phyloP scores from a whole-genome alignment of 2,113 vertebrate genomes.

The Dolichotis patagonum region DNA sequence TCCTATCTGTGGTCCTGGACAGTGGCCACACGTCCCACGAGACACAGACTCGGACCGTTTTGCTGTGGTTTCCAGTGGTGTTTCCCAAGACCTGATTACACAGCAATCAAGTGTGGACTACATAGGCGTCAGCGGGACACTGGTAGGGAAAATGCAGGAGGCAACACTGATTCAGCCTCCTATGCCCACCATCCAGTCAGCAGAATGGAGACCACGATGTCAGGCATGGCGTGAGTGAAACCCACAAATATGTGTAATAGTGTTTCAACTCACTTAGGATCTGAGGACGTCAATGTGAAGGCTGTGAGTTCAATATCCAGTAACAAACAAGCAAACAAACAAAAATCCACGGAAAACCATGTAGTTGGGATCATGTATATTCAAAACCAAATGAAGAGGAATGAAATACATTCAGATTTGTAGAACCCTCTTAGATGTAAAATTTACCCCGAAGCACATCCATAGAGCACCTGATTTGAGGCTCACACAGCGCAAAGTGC shows the following conservation, averaged over 20 bases:
- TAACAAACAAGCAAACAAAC: background rate
- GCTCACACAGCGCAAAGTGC: background rate
- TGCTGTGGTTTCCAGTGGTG: background rate
- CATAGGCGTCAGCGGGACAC: background rate
- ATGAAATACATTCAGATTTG: background rate
- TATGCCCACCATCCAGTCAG: background rate
- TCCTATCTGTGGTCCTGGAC: background rate
- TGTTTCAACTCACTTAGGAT: background rate
- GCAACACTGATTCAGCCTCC: background rate
- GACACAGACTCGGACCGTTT: background rate
- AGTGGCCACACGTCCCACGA: background rate
- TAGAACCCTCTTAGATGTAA: background rate
- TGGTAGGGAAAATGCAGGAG: background rate
- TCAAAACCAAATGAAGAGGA: constrained; percentile 11
- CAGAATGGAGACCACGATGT: background rate
- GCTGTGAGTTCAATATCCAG: background rate
- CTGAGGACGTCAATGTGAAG: background rate
- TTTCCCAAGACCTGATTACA: background rate
- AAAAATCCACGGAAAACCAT: background rate
- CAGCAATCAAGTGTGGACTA: background rate
- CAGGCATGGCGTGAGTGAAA: background rate
- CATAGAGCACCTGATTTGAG: background rate
- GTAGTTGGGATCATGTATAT: background rate
- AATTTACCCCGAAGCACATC: background rate
- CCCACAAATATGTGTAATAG: background rate